These are phyloP conservation scores for Oxyteleia sp. DNA, from an alignment of 2,888 invertebrate genomes.

Conservation along the genomic window DNA sequence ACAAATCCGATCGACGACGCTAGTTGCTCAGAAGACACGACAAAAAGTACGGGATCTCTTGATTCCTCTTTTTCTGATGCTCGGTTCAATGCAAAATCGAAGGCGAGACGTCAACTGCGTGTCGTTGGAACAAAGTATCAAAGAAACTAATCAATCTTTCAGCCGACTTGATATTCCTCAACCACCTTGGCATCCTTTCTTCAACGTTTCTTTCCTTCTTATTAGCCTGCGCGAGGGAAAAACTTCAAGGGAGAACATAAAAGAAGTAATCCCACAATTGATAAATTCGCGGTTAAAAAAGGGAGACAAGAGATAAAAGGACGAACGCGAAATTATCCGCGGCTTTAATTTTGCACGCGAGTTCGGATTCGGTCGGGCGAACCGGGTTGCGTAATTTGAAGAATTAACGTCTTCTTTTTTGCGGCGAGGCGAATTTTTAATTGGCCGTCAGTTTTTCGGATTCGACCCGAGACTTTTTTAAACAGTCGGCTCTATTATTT, in stretches of 20 bases:
- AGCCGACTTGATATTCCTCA: constrained; percentile 56
- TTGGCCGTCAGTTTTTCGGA: constrained; percentile 7
- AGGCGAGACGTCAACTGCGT: constrained; percentile 63
- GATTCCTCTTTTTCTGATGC: constrained; percentile 51
- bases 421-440: too few species aligned
- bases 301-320: constrained; percentile 12
- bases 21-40: constrained; percentile 53
- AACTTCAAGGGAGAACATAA: constrained; percentile 7
- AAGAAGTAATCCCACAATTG: constrained; percentile 50
- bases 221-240: constrained; percentile 36
- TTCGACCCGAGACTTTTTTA: constrained; percentile 14
- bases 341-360: constrained; percentile 32
- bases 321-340: constrained; percentile 15
- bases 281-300: constrained; percentile 35
- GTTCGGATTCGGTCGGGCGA: constrained; percentile 8
- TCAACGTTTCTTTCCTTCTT: constrained; percentile 35
- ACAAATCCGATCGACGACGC: constrained; percentile 69
- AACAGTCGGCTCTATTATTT: constrained; percentile 30
- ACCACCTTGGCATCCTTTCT: constrained; percentile 55
- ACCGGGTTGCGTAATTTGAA: constrained; percentile 32
- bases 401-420: too few species aligned
- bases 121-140: constrained; percentile 68
- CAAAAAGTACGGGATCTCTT: constrained; percentile 63
- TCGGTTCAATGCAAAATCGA: constrained; percentile 69
- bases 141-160: constrained; percentile 72